These are phyloP conservation scores for Seira ritae DNA, from an alignment of 2,888 invertebrate genomes.

Conservation along the genomic window DNA sequence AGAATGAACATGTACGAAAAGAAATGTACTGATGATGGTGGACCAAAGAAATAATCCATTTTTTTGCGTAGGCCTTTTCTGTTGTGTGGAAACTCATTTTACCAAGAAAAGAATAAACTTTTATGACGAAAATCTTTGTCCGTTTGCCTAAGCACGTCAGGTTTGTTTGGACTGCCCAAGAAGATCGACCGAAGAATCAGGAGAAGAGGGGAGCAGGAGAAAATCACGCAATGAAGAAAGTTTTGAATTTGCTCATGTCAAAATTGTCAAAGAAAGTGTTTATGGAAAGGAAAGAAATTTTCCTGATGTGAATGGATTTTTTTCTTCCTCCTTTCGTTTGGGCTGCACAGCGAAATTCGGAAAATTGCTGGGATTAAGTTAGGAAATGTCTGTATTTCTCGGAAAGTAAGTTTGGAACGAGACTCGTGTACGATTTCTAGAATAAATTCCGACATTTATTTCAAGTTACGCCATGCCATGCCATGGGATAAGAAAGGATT, in stretches of 20 bases:
- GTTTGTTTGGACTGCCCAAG: too few species aligned
- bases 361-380: not conserved
- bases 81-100: too few species aligned
- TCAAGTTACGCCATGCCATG: too few species aligned
- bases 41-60: too few species aligned
- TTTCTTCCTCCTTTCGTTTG: too few species aligned
- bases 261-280: not conserved
- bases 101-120: not conserved
- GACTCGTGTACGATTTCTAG: not conserved
- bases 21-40: too few species aligned
- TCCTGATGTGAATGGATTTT: not conserved
- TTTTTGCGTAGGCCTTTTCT: too few species aligned
- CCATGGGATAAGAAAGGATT: too few species aligned
- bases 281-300: not conserved
- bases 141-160: not conserved
- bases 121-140: not conserved
- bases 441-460: too few species aligned
- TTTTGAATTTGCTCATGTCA: conserved; percentile 5
- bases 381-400: not conserved
- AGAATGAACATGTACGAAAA: too few species aligned
- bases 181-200: too few species aligned
- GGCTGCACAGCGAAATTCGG: not conserved
- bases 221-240: not conserved
- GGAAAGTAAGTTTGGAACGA: not conserved
- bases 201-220: not conserved